Base-by-base conservation (phyloP, 1,140 invertebrate species). In the Cydia fagiglandana region DNA sequence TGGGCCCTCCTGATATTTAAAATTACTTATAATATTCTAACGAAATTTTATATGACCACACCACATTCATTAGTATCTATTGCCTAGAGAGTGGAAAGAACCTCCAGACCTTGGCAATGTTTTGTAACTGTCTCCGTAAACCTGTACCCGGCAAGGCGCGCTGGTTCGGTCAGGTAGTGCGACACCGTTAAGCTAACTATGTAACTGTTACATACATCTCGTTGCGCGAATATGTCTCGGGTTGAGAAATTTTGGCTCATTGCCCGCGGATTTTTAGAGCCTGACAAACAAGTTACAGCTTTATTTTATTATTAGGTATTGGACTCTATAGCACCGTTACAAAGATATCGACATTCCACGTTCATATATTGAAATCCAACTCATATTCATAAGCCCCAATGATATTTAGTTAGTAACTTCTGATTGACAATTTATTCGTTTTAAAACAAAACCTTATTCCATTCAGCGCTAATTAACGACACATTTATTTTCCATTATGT, bases 181-280 rank as follows among this genome's bases (percentile, higher is more conserved):
- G 66, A 70, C 66, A 70, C 66, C 66, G 38, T 70, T 70, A 70
- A 17, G 64, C 64, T 68, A 73, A 73, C 45, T 70, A 73, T 74
- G 73, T 74, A 74, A 74, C 45, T 24, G 53, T 53, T 74, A 74
- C 50, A 75, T 28, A 74, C 47, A 75, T 64, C 38, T 56, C n/a
- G n/a, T 64, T 75, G n/a, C 64, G 61, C 64, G 64, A 66, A 53
- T 75, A 17, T 34, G 20, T 68, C 41, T 64, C n/a, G 34, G 2
- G 66, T 70, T 70, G 66, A 70, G 73, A 53, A 74, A 74, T 53
- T 53, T 34, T 38, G 41, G 45, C 41, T 50, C 38, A 50, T 28
- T 56, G 56, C 56, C 56, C 10, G 56, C 53, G 47, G 53, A 53
- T 74, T 74, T 50, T 28, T 45, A 74, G 45, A 74, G 53, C 53